These are phyloP conservation scores for Tortrix viridana DNA, from an alignment of 2,888 invertebrate genomes.

Conservation along the genomic window DNA sequence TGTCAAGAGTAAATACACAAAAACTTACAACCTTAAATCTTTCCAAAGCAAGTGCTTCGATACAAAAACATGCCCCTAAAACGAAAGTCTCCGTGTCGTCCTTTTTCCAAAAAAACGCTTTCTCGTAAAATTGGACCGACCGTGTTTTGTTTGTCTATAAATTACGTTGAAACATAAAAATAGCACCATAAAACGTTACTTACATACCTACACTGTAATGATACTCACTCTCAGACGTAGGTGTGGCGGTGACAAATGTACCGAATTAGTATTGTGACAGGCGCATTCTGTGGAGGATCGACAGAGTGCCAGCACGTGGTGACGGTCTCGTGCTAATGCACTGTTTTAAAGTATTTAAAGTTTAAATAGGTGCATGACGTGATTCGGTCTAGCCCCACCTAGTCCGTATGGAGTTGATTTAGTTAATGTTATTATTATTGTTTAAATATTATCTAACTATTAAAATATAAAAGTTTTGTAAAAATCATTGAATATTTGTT, in stretches of 20 bases:
- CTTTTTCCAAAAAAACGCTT: conserved; percentile 24
- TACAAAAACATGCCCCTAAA: conserved; percentile 2
- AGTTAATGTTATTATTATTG: too few species aligned
- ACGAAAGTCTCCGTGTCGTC: conserved; percentile 18
- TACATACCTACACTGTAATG: conserved; percentile 31
- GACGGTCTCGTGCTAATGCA: conserved; percentile 38
- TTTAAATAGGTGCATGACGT: conserved; percentile 7
- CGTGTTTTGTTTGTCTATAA: conserved; percentile 31
- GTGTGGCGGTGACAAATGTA: conserved; percentile 46
- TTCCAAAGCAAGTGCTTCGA: not conserved
- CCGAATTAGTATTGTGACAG: conserved; percentile 46
- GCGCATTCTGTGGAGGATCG: conserved; percentile 42
- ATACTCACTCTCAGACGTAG: conserved; percentile 17
- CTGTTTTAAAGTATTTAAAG: conserved; percentile 24
- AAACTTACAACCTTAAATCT: conserved; percentile 4
- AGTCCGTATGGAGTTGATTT: too few species aligned
- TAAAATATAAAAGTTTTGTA: too few species aligned
- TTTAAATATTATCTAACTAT: too few species aligned
- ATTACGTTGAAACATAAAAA: conserved; percentile 34
- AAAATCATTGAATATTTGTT: too few species aligned
- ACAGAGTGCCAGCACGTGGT: conserved; percentile 38
- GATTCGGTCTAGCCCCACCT: too few species aligned
- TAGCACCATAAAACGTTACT: conserved; percentile 29
- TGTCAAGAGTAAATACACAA: too few species aligned
- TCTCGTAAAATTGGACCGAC: conserved; percentile 19